Evolutionary conservation across 2,797 vertebrate genomes (phyloP).

Genomic region (Dipus sagitta): DNA sequence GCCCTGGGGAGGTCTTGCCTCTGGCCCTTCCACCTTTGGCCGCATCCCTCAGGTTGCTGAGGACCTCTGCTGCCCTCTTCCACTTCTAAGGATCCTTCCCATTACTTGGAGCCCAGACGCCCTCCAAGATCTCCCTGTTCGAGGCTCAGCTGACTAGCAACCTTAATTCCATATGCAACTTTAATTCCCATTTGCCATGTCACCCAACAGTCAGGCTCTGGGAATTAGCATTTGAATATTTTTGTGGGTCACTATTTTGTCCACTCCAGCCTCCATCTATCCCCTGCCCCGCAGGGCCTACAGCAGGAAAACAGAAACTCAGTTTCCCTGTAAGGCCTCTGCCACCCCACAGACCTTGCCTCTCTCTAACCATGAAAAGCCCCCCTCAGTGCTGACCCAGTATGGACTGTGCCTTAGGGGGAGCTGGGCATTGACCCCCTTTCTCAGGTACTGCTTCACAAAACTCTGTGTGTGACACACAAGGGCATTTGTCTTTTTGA

Average conservation of each 20-base stretch:
- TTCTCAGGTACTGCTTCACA: constrained; percentile 30
- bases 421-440: rapidly evolving
- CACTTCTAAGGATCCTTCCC: neutral
- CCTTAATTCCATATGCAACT: neutral
- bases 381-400: neutral
- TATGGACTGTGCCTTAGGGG: rapidly evolving
- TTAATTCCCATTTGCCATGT: neutral
- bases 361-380: neutral
- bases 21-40: neutral
- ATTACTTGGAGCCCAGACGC: neutral
- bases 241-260: neutral
- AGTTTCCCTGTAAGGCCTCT: neutral
- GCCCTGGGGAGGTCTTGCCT: neutral
- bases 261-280: rapidly evolving
- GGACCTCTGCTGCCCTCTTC: neutral
- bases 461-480: neutral
- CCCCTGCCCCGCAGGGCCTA: neutral
- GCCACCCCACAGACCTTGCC: neutral
- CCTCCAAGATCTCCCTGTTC: too few relatives aligned
- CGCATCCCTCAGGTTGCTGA: neutral
- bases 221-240: neutral
- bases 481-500: neutral
- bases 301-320: neutral
- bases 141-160: neutral
- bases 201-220: neutral